Conservation (phyloP, 2,888 invertebrate species). For the Xestia ashworthii region DNA sequence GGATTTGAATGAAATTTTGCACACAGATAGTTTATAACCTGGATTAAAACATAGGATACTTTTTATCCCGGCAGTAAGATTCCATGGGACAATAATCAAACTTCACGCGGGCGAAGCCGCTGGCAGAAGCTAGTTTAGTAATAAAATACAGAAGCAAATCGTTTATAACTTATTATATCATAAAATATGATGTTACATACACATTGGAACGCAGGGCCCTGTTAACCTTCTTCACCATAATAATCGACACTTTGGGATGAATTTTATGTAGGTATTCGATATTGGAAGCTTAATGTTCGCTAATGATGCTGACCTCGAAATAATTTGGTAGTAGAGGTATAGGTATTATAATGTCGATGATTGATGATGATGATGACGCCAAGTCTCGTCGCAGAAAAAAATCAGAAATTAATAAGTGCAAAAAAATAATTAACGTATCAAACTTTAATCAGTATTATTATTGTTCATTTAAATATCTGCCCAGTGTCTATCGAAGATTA, state of each 20-base stretch:
- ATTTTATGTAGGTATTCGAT: slow-evolving; percentile 44
- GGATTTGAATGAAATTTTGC: too few relatives aligned
- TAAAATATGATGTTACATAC: slow-evolving; percentile 27
- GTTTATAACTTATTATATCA: slow-evolving; percentile 20
- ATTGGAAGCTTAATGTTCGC: slow-evolving; percentile 24
- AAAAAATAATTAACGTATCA: slow-evolving; percentile 21
- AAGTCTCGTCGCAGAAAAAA: slow-evolving; percentile 19
- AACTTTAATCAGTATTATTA: neutral
- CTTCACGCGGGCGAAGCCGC: too few relatives aligned
- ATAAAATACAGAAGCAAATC: slow-evolving; percentile 13
- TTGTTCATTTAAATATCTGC: slow-evolving; percentile 5
- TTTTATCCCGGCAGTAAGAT: too few relatives aligned
- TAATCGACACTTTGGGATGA: slow-evolving; percentile 45
- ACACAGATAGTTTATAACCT: too few relatives aligned
- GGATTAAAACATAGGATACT: too few relatives aligned
- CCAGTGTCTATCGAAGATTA: neutral
- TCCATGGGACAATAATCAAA: too few relatives aligned
- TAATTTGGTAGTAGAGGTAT: slow-evolving; percentile 45
- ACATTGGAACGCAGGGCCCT: neutral
- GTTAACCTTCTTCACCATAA: slow-evolving; percentile 11
- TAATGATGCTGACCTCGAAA: slow-evolving; percentile 56
- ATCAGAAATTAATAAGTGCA: slow-evolving; percentile 23
- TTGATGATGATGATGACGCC: slow-evolving; percentile 55
- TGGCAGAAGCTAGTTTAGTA: slow-evolving; percentile 20
- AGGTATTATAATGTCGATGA: slow-evolving; percentile 39